Conservation (phyloP, 2,797 vertebrate genomes). For the Parauchenoglanis ngamensis region DNA sequence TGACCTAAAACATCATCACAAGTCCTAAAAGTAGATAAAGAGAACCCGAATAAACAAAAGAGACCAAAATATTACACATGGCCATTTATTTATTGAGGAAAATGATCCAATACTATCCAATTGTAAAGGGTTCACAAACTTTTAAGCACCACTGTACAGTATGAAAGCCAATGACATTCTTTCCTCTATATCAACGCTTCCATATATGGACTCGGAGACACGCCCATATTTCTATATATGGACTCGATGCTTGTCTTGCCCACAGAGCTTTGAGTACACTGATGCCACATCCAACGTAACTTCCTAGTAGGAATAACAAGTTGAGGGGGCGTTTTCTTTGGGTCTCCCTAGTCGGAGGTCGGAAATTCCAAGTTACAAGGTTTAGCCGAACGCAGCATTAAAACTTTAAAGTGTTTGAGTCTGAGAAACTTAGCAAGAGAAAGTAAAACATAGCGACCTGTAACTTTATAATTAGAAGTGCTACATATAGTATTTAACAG, state of each 20-base stretch:
- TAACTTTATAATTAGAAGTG: not conserved
- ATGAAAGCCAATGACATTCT: not conserved
- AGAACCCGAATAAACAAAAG: no score
- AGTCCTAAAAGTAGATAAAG: no score
- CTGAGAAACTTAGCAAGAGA: not conserved
- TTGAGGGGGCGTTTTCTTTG: not conserved
- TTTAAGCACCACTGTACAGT: no score
- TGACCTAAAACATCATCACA: no score
- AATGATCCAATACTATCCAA: no score
- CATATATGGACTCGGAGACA: not conserved
- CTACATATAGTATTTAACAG: not conserved
- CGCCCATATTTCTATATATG: not conserved
- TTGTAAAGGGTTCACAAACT: no score
- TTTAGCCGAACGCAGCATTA: no score
- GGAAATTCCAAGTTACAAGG: not conserved
- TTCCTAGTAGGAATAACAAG: not conserved
- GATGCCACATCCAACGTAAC: not conserved
- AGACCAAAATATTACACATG: no score
- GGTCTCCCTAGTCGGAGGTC: not conserved
- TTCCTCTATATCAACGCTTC: not conserved
- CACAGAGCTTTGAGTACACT: not conserved
- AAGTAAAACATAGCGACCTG: not conserved
- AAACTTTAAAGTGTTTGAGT: not conserved
- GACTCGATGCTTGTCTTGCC: not conserved
- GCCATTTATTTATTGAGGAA: no score